A percentile compares a stretch with the other conserved stretches of the same genome.
Conservation (phyloP, 53 echinoderm and acorn worm genomes). For the Pentamera pediparva region DNA sequence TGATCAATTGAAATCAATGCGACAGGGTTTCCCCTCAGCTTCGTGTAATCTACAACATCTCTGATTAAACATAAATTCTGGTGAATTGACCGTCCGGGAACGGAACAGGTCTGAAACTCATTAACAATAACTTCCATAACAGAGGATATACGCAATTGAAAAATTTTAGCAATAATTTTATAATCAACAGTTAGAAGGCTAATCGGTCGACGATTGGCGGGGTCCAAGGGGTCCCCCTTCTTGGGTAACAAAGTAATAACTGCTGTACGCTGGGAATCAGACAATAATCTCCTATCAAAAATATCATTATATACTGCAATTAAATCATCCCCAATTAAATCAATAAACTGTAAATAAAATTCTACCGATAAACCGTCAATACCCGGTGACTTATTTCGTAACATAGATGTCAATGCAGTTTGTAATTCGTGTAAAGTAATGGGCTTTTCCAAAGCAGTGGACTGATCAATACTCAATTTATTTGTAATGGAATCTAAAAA, state of each 20-base stretch:
- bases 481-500: neutral
- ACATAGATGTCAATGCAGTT: neutral
- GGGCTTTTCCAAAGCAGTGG: neutral
- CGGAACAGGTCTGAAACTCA: slow-evolving; percentile 38
- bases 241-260: slow-evolving; percentile 56
- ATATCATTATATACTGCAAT: slow-evolving; percentile 18
- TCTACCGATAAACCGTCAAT: slow-evolving; percentile 46
- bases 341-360: slow-evolving; percentile 40
- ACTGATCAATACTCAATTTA: neutral
- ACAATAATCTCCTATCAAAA: neutral
- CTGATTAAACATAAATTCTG: slow-evolving; percentile 45
- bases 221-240: slow-evolving; percentile 32
- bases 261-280: slow-evolving; percentile 32
- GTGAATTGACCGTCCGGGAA: slow-evolving; percentile 61
- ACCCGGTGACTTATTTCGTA: slow-evolving; percentile 45
- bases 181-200: slow-evolving; percentile 51
- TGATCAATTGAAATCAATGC: slow-evolving; percentile 47
- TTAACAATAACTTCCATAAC: slow-evolving; percentile 19
- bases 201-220: slow-evolving; percentile 45
- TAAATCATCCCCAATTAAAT: slow-evolving; percentile 33
- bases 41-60: slow-evolving; percentile 28
- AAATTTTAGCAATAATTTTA: slow-evolving; percentile 49
- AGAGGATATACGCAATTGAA: slow-evolving; percentile 26
- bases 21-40: slow-evolving; percentile 3
- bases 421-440: neutral